A percentile compares a stretch with the other conserved stretches of the same genome.
Evolutionary conservation across 2,113 vertebrate species (phyloP).

Genomic region (Gymnocephalus cernua): DNA sequence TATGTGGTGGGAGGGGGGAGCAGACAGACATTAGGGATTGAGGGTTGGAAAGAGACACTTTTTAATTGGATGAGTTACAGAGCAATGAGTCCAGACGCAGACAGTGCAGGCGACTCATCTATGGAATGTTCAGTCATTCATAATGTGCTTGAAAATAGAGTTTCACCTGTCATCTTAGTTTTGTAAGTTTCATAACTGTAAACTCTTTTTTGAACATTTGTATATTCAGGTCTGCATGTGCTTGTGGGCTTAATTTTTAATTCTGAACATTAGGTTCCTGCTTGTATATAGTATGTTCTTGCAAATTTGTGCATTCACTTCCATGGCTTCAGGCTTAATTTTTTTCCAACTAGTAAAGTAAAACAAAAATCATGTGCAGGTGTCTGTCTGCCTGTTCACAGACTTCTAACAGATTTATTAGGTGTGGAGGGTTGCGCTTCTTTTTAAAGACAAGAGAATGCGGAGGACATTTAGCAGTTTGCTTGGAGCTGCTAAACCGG

Average conservation of each 20-base stretch:
- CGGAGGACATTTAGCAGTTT: conserved; percentile 7
- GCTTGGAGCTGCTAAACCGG: neutral
- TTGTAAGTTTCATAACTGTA: conserved; percentile 11
- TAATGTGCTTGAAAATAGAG: conserved; percentile 13
- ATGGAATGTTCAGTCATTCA: conserved; percentile 53
- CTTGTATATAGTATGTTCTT: too few relatives aligned
- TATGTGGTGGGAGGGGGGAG: neutral
- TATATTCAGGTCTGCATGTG: neutral
- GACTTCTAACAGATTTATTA: neutral
- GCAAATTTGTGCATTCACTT: conserved; percentile 6
- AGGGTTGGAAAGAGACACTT: conserved; percentile 55
- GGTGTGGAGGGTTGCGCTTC: neutral
- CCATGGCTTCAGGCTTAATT: neutral
- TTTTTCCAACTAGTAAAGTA: neutral
- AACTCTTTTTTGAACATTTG: neutral
- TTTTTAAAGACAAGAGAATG: neutral
- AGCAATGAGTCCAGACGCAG: conserved; percentile 43
- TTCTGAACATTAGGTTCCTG: conserved; percentile 3
- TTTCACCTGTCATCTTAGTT: conserved; percentile 22
- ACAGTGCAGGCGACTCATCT: conserved; percentile 28
- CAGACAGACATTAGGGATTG: conserved; percentile 49
- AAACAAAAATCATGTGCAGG: neutral
- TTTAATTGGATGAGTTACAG: conserved; percentile 68
- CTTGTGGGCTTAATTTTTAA: neutral
- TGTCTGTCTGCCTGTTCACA: neutral